phyloP scores from a whole-genome alignment of 2,113 vertebrate species.

The Petromus typicus region DNA sequence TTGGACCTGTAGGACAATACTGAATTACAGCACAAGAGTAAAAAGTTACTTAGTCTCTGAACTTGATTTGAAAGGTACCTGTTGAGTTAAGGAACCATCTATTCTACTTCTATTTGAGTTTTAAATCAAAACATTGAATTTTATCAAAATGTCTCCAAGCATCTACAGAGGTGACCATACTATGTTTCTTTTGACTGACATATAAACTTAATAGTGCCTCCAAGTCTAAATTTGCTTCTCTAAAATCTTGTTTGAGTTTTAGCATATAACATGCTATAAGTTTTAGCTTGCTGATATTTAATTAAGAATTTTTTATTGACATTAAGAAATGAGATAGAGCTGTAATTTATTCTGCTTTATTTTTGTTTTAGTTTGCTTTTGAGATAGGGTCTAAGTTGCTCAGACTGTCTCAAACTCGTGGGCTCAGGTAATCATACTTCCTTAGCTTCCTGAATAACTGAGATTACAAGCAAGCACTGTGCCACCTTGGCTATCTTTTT shows the following conservation, averaged over 20 bases:
- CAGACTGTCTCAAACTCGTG: background rate
- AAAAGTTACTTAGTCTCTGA: slow-evolving; percentile 16
- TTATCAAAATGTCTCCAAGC: slow-evolving; percentile 29
- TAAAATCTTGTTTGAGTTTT: slow-evolving; percentile 12
- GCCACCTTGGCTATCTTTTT: background rate
- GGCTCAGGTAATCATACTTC: background rate
- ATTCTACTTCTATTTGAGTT: background rate
- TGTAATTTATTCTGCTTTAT: slow-evolving; percentile 9
- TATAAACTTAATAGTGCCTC: background rate
- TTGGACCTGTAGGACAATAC: background rate
- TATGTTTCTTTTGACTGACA: slow-evolving; percentile 40
- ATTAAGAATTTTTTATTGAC: slow-evolving; percentile 20
- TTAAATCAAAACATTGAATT: slow-evolving; percentile 46
- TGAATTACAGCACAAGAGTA: background rate
- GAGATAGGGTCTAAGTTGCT: background rate
- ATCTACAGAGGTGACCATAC: background rate
- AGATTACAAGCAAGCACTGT: background rate
- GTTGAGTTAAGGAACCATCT: background rate
- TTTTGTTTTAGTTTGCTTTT: background rate
- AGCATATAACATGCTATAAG: background rate
- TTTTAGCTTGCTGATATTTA: background rate
- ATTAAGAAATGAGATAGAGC: background rate
- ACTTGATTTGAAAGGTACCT: slow-evolving; percentile 49
- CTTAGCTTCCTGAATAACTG: background rate
- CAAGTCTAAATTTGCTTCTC: background rate